Evolutionary conservation across 2,113 vertebrate genomes (phyloP).

Genomic region (Pachypanchax playfairii): DNA sequence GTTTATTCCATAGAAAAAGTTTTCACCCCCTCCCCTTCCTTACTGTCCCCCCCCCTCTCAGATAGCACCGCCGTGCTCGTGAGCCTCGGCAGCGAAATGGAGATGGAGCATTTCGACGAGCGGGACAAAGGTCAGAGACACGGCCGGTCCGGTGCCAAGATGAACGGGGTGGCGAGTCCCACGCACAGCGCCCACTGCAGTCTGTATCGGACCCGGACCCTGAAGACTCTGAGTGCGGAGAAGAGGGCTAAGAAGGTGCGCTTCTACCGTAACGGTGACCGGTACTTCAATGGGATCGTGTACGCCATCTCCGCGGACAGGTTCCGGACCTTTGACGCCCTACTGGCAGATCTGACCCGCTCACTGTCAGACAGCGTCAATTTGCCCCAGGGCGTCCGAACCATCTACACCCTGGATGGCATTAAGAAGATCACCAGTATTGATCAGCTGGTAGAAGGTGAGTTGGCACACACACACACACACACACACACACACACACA

Average conservation of each 20-base stretch:
- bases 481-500: no score
- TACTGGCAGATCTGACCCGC: slow-evolving; percentile 95
- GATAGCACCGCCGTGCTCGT: slow-evolving; percentile 65
- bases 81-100: slow-evolving; percentile 89
- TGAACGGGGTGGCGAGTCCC: slow-evolving; percentile 93
- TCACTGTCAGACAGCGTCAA: slow-evolving; percentile 98
- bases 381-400: slow-evolving; percentile 95
- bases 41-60: slow-evolving; percentile 21
- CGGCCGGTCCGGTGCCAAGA: slow-evolving; percentile 82
- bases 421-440: slow-evolving; percentile 86
- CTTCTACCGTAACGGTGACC: slow-evolving; percentile 97
- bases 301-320: slow-evolving; percentile 95
- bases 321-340: slow-evolving; percentile 93
- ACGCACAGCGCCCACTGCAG: slow-evolving; percentile 98
- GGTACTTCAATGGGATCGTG: slow-evolving; percentile 96
- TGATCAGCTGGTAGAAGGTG: slow-evolving; percentile 94
- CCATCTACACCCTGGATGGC: slow-evolving; percentile 94
- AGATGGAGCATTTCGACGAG: slow-evolving; percentile 97
- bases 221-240: slow-evolving; percentile 93
- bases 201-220: slow-evolving; percentile 94
- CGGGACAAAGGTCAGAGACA: slow-evolving; percentile 91
- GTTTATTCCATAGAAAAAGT: slow-evolving; percentile 21
- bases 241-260: slow-evolving; percentile 97
- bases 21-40: slow-evolving; percentile 6
- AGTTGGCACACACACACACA: no score